Base-by-base conservation (phyloP, 2,888 invertebrate species). In the Busseola fusca region DNA sequence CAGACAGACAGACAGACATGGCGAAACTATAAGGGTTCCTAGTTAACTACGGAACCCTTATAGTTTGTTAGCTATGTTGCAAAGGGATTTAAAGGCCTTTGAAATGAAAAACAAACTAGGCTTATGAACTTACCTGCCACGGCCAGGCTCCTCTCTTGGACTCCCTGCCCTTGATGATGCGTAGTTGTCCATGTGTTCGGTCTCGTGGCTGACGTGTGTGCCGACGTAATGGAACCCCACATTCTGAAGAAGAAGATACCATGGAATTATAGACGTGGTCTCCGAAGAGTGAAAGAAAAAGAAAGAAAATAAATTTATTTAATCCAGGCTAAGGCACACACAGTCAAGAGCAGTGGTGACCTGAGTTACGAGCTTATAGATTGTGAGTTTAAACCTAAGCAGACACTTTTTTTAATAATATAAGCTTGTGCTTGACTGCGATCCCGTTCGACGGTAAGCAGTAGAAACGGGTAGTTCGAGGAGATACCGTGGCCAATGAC, bases 71-170 rank as follows among this genome's bases (percentile, higher is more conserved):
- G n/a, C 45, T 48, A 9, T 9, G 45, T 21, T 48, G 10, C 21
- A n/a, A 48, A 48, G 21, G 21, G 21, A n/a, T 21, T 9, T 10
- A n/a, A 48, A 48, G 10, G 10, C 10, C 3, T n/a, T n/a, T 48
- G 48, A 10, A 50, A 50, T 12, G 4, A 50, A 50, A 50, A 50
- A 50, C 4, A 10, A n/a, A 50, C n/a, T n/a, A n/a, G 48, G 2
- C 14, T 6, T 14, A 14, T 7, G 7, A 25, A 54, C 71, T 65
- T 45, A 97, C 97, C 96, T 97, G 98, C 98, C 98, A 98, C 0
- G 98, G 98, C 98, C 98, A 98, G 7, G 98, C 97, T 30, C 98
- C 98, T 86, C 97, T 95, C 75, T 96, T 97, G 73, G 97, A 97
- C 83, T 97, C 97, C 87, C 97, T 96, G 0, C 98, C 98, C 86